These are phyloP conservation scores for Antechinus stuartii DNA, from an alignment of 2,113 vertebrate species.

Conservation along the genomic window DNA sequence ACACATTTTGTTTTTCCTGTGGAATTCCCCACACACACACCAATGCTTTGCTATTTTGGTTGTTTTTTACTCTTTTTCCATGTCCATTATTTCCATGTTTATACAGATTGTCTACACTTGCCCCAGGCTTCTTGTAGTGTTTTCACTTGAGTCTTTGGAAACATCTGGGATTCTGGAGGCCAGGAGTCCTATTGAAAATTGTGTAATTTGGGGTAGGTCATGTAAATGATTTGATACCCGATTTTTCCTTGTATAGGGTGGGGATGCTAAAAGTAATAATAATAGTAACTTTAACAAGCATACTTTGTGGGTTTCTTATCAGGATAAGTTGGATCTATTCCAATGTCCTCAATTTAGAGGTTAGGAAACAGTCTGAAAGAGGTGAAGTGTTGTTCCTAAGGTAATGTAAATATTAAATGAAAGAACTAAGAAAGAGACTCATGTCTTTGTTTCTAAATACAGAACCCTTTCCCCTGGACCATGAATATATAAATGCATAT, in stretches of 20 bases:
- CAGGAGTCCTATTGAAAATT: not conserved
- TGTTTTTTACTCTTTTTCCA: not conserved
- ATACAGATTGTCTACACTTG: not conserved
- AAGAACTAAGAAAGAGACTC: not conserved
- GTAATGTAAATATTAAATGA: not conserved
- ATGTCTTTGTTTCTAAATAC: not conserved
- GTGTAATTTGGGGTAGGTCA: not conserved
- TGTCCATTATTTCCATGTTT: not conserved
- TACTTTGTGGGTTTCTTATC: not conserved
- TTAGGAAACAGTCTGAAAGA: not conserved
- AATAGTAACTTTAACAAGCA: not conserved
- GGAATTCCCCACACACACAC: not conserved
- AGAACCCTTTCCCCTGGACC: not conserved
- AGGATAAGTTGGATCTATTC: not conserved
- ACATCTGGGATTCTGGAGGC: not conserved
- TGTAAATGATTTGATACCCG: not conserved
- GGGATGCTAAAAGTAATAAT: not conserved
- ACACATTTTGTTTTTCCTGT: conserved; percentile 20
- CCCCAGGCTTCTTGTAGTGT: not conserved
- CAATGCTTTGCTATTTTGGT: not conserved
- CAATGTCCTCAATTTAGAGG: not conserved
- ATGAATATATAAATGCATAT: not conserved
- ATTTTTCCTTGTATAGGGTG: not conserved
- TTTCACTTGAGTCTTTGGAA: not conserved
- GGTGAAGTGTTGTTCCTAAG: not conserved